These are phyloP conservation scores for Corapipo altera DNA, from an alignment of 2,113 vertebrate species.

Conservation along the genomic window DNA sequence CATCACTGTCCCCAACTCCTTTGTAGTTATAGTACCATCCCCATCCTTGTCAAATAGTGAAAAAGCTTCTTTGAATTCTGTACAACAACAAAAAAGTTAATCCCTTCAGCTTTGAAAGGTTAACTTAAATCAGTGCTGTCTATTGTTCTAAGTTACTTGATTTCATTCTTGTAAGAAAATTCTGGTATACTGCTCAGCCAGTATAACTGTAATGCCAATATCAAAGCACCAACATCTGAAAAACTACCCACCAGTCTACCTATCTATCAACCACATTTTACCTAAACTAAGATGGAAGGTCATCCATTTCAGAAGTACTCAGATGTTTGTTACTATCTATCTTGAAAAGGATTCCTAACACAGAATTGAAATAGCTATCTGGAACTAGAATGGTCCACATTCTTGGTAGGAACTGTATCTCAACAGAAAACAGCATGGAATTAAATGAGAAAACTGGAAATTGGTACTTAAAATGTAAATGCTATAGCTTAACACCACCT, in stretches of 20 bases:
- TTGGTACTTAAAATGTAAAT: not conserved
- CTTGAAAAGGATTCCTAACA: not conserved
- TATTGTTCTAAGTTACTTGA: not conserved
- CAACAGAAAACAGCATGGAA: not conserved
- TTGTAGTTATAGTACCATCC: conserved; percentile 99
- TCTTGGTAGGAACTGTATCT: not conserved
- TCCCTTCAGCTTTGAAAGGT: not conserved
- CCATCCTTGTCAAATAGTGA: conserved; percentile 99
- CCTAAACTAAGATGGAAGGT: not conserved
- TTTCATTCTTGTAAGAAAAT: not conserved
- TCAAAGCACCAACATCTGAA: not conserved
- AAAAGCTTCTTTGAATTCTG: conserved; percentile 99
- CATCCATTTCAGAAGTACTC: not conserved
- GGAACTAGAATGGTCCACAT: not conserved
- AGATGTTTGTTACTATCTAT: not conserved
- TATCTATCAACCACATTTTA: not conserved
- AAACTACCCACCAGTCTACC: not conserved
- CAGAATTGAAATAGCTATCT: not conserved
- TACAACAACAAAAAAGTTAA: not conserved
- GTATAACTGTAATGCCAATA: not conserved
- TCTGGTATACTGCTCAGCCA: not conserved
- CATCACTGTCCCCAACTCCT: conserved; percentile 99
- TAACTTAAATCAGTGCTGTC: not conserved
- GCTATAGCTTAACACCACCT: not conserved
- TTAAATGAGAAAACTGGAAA: not conserved